A percentile compares a stretch with the other conserved stretches of the same genome.
These are phyloP conservation scores for Palythoa heliodiscus DNA, from an alignment of 92 coral and sea anemone species.

Conservation along the genomic window DNA sequence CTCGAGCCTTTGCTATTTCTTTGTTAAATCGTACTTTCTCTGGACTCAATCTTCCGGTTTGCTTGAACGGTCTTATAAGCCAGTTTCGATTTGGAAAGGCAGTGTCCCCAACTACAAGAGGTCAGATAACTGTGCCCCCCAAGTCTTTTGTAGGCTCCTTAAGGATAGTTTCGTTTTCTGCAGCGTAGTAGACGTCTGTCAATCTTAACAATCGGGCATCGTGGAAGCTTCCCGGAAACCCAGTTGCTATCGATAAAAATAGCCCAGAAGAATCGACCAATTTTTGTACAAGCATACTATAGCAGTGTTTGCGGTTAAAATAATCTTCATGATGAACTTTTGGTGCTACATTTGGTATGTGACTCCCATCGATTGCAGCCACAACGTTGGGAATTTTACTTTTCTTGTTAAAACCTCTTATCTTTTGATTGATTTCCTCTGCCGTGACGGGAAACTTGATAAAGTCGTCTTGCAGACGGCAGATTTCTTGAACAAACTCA, in stretches of 20 bases:
- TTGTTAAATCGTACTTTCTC: slow-evolving; percentile 51
- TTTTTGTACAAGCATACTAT: slow-evolving; percentile 7
- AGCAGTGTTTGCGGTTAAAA: neutral
- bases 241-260: slow-evolving; percentile 47
- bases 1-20: slow-evolving; percentile 54
- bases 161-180: slow-evolving; percentile 43
- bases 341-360: too few relatives aligned
- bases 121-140: slow-evolving; percentile 43
- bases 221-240: slow-evolving; percentile 52
- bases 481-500: too few relatives aligned
- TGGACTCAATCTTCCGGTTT: slow-evolving; percentile 48
- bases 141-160: slow-evolving; percentile 32
- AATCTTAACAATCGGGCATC: slow-evolving; percentile 42
- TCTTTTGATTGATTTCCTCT: too few relatives aligned
- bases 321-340: too few relatives aligned
- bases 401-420: too few relatives aligned
- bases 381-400: too few relatives aligned
- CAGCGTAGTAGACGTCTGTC: slow-evolving; percentile 42
- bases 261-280: slow-evolving; percentile 51
- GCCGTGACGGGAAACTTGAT: too few relatives aligned
- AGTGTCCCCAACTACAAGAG: slow-evolving; percentile 48
- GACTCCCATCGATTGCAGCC: too few relatives aligned
- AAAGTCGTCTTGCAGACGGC: too few relatives aligned
- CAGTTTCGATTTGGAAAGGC: slow-evolving; percentile 48
- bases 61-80: slow-evolving; percentile 55